Base-by-base conservation (phyloP, 2,888 invertebrate species). In the Drosophila merina region DNA sequence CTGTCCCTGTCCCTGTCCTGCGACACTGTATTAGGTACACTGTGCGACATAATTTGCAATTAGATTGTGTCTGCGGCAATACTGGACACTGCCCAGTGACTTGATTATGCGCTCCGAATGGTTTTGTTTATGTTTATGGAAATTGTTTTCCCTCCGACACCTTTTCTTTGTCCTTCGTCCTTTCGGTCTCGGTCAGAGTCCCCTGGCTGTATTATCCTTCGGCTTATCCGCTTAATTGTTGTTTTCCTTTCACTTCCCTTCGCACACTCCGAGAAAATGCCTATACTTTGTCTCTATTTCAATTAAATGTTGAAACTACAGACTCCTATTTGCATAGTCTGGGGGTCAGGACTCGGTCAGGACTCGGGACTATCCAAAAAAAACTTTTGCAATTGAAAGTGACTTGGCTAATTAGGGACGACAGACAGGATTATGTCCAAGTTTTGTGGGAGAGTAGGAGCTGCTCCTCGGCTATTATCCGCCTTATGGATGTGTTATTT, bases 41-140 rank as follows among this genome's bases (percentile, higher is more conserved):
- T 76, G 70, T 45, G 40, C 64, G 51, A 69, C 64, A 82, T 69
- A 72, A 79, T 76, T 79, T 82, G 71, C 72, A 79, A 80, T 86
- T 86, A 76, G 63, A 51, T 70, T 76, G 77, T 67, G 70, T 57
- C 48, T 28, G 28, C 5, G 8, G 20, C 26, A 10, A 12, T 36
- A 12, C 38, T 20, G 47, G 48, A 20, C 20, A 20, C 36, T 63
- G 51, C 47, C 54, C 59, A 20, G 20, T 20, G 57, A 66, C 58
- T 71, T 76, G 76, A 71, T 78, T 78, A 76, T 83, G 72, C 79
- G 69, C 77, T 70, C 59, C 62, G 70, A 82, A 68, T 77, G 85
- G 38, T 64, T 47, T 80, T 79, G 69, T 81, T 77, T 70, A 75
- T 84, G 72, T 72, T 82, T 83, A 86, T 76, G 79, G 72, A 80